phyloP scores from a whole-genome alignment of 2,797 vertebrate genomes.

The Argya squamiceps region DNA sequence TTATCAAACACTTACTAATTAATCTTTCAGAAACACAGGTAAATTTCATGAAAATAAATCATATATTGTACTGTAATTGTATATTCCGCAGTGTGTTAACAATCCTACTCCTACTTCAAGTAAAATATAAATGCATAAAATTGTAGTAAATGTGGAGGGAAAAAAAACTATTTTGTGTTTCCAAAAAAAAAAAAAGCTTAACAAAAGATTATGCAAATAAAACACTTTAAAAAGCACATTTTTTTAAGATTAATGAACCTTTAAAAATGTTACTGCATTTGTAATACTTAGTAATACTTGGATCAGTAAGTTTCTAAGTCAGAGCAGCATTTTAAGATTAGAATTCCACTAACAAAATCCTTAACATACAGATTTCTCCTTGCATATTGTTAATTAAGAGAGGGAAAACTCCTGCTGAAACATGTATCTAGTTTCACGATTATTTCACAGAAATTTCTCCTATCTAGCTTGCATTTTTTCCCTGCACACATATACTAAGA shows the following conservation, averaged over 20 bases:
- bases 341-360: background rate
- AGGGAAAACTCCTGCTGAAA: background rate
- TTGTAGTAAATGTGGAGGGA: accelerated
- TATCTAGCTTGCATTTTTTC: background rate
- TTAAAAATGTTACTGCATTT: background rate
- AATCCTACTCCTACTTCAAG: background rate
- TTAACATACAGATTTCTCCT: background rate
- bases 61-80: background rate
- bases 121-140: background rate
- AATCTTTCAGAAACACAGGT: background rate
- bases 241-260: background rate
- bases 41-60: background rate
- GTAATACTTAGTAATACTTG: background rate
- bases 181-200: background rate
- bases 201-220: background rate
- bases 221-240: background rate
- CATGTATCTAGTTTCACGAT: background rate
- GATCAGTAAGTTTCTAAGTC: background rate
- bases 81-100: background rate
- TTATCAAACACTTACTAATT: background rate
- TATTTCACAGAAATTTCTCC: background rate
- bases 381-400: background rate
- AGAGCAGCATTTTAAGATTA: background rate
- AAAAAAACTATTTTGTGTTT: background rate
- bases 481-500: background rate